phyloP scores from a whole-genome alignment of 2,888 invertebrate genomes.

The Ornithoptera priamus region DNA sequence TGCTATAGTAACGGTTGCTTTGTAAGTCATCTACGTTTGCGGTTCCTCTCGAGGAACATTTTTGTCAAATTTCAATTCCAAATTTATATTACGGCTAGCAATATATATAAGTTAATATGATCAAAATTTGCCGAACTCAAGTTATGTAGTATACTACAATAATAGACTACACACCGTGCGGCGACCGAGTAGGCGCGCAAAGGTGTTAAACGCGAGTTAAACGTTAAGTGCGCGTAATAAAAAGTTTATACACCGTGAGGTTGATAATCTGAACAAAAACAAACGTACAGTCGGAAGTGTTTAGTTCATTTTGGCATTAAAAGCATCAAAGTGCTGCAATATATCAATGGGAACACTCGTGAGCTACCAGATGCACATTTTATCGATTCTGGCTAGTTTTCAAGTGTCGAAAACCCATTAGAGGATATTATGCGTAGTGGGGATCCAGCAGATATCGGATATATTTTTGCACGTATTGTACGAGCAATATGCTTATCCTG shows the following conservation, averaged over 20 bases:
- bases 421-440: constrained; percentile 63
- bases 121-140: too few relatives aligned
- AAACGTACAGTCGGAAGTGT: constrained; percentile 46
- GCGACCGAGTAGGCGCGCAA: too few relatives aligned
- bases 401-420: constrained; percentile 76
- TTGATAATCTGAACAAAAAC: constrained; percentile 30
- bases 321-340: constrained; percentile 66
- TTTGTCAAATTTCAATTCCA: too few relatives aligned
- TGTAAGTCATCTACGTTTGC: too few relatives aligned
- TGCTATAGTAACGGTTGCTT: too few relatives aligned
- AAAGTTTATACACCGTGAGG: constrained; percentile 19
- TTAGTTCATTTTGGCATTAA: constrained; percentile 59
- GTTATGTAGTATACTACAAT: too few relatives aligned
- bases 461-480: constrained; percentile 48
- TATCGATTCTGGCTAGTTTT: constrained; percentile 77
- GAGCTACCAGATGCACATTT: constrained; percentile 71
- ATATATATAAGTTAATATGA: too few relatives aligned
- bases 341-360: constrained; percentile 60
- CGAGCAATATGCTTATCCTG: constrained; percentile 4
- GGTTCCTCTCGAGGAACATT: too few relatives aligned
- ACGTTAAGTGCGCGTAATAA: constrained; percentile 21
- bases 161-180: too few relatives aligned
- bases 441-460: constrained; percentile 54
- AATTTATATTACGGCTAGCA: too few relatives aligned
- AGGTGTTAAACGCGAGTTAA: constrained; percentile 7